A percentile compares a stretch with the other conserved stretches of the same genome.
phyloP scores from a whole-genome alignment of 2,888 invertebrate species.

The Anthoptus insignis region DNA sequence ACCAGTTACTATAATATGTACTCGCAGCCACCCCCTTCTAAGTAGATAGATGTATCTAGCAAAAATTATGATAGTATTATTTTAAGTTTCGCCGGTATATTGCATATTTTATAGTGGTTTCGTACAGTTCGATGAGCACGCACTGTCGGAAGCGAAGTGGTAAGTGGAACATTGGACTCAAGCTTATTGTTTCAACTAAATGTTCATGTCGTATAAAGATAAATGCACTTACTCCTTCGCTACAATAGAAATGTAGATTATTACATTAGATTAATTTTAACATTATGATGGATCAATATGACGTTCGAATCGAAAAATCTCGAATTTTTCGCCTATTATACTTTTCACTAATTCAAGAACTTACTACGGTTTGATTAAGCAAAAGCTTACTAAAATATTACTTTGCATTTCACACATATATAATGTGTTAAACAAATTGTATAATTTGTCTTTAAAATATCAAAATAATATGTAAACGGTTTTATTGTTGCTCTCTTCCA shows the following conservation, averaged over 20 bases:
- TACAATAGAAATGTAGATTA: not conserved
- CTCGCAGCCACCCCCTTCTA: conserved; percentile 72
- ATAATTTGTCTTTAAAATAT: not conserved
- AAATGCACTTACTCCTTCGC: not conserved
- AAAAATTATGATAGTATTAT: conserved; percentile 12
- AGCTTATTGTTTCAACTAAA: not conserved
- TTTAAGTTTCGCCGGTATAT: not conserved
- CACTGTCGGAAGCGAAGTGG: no score
- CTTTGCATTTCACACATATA: no score
- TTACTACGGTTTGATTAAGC: no score
- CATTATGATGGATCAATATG: not conserved
- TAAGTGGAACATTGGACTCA: no score
- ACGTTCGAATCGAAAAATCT: not conserved
- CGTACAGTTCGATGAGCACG: no score
- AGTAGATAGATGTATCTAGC: conserved; percentile 13
- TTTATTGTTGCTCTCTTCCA: conserved; percentile 2
- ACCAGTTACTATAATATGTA: conserved; percentile 81
- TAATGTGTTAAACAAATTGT: no score
- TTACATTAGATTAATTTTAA: not conserved
- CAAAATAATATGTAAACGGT: not conserved
- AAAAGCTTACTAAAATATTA: not conserved
- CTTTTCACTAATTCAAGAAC: not conserved
- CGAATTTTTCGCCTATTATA: not conserved
- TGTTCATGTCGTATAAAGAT: not conserved
- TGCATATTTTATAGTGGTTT: no score